phyloP scores from a whole-genome alignment of 2,113 vertebrate genomes.

The Salvelinus fontinalis region DNA sequence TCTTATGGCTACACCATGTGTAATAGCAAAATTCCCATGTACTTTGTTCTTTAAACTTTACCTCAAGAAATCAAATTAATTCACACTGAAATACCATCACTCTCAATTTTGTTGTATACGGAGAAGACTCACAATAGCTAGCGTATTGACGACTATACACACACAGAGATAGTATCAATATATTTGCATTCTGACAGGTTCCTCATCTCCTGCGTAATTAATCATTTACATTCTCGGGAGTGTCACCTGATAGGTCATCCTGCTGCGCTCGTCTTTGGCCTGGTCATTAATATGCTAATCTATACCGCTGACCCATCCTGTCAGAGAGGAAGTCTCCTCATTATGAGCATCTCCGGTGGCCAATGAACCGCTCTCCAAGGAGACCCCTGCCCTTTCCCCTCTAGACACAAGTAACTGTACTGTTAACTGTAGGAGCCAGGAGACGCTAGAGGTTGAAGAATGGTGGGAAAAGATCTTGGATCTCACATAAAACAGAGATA shows the following conservation, averaged over 20 bases:
- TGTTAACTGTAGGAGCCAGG: slow-evolving; percentile 47
- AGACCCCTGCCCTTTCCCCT: slow-evolving; percentile 28
- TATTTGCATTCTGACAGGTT: slow-evolving; percentile 55
- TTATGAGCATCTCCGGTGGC: slow-evolving; percentile 48
- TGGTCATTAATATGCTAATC: slow-evolving; percentile 78
- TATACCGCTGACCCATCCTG: slow-evolving; percentile 54
- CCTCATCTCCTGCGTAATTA: slow-evolving; percentile 69
- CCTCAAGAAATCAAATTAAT: slow-evolving; percentile 69
- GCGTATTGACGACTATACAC: slow-evolving; percentile 11
- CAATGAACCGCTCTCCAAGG: slow-evolving; percentile 11
- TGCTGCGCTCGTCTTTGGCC: slow-evolving; percentile 46
- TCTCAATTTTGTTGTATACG: slow-evolving; percentile 36
- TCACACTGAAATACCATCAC: slow-evolving; percentile 54
- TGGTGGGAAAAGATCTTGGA: slow-evolving; percentile 28
- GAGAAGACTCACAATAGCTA: slow-evolving; percentile 3
- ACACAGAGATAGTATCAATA: slow-evolving; percentile 52
- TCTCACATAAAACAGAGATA: slow-evolving; percentile 26
- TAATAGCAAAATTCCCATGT: slow-evolving; percentile 40
- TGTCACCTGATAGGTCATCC: slow-evolving; percentile 74
- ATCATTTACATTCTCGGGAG: slow-evolving; percentile 70
- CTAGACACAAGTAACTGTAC: slow-evolving; percentile 38
- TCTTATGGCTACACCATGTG: slow-evolving; percentile 20
- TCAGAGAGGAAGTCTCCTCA: slow-evolving; percentile 54
- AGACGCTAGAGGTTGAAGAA: slow-evolving; percentile 43
- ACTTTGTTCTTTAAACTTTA: slow-evolving; percentile 59